Conservation (phyloP, 2,888 invertebrate genomes). For the Rhyacophila evoluta region DNA sequence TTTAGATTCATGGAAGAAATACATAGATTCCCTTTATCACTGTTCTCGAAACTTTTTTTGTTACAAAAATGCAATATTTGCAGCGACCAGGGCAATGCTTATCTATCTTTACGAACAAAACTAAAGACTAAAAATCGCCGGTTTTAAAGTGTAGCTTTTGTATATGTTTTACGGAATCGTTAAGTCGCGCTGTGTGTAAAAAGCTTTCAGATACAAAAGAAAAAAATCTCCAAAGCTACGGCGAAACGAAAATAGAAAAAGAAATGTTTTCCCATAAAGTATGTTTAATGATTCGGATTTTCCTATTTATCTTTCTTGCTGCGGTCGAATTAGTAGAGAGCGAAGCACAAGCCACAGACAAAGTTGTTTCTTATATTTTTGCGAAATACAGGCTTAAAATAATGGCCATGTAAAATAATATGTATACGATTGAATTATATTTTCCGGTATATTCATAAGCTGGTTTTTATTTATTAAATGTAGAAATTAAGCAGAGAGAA, state of each 20-base stretch:
- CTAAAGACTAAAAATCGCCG: too few species aligned
- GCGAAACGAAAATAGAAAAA: not conserved
- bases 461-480: too few species aligned
- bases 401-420: too few species aligned
- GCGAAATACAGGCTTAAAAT: not conserved
- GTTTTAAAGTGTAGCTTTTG: not conserved
- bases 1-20: too few species aligned
- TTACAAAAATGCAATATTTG: too few species aligned
- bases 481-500: too few species aligned
- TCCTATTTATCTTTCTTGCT: not conserved
- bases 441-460: too few species aligned
- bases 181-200: not conserved
- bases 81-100: too few species aligned
- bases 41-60: too few species aligned
- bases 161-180: not conserved
- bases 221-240: not conserved
- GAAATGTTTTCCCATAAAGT: constrained; percentile 3
- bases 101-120: too few species aligned
- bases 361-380: not conserved
- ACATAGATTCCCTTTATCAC: too few species aligned
- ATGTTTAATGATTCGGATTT: not conserved
- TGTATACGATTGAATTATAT: too few species aligned
- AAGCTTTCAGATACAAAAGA: not conserved
- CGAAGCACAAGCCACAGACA: not conserved
- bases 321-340: not conserved